Evolutionary conservation across 1,140 invertebrate species (phyloP), one percentile per base, ranked within the genome.

Genomic region (Scylla paramamosain): DNA sequence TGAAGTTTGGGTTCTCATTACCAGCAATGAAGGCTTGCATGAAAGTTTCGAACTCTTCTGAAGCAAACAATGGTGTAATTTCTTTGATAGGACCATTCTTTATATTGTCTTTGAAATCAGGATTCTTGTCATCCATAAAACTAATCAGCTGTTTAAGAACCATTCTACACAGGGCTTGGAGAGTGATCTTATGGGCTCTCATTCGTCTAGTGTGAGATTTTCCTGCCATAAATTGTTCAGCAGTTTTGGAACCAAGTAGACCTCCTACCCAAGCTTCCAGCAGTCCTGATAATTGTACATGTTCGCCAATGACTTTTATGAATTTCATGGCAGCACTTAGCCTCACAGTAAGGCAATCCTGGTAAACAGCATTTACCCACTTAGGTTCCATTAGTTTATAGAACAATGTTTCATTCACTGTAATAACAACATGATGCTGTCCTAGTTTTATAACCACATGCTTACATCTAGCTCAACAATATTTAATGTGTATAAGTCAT

Each of bases 301-400:
- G 92, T 45, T 86, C 45, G 28, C 92, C 93, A 31, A 90, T 91
- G n/a, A 82, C 87, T 46, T 52, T 4, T 86, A 94, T n/a, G 31
- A 94, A 94, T 31, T 31, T 91, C 46, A 94, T 48, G 46, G 48
- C n/a, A 39, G 77, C 93, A 67, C 87, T 86, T 39, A 94, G 48
- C 39, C 93, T 89, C 25, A 83, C 32, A 90, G 89, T 94, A 20
- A 93, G 31, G 14, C 25, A 87, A 86, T 93, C 77, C n/a, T 93
- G 93, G 45, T 94, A 94, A 14, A 89, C 93, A 25, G 28, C n/a
- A 25, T 89, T 94, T 52, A 45, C 39, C 93, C 93, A 94, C 88
- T 94, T 94, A 86, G 89, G 32, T 31, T 94, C 93, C 93, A 94
- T 94, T 2, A 94, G 86, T 31, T 94, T 94, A 45, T 48, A 90